Percentiles rank a stretch among this genome's conserved stretches.
These are phyloP conservation scores for Sitobion miscanthi DNA, from an alignment of 1,140 invertebrate genomes.

Conservation along the genomic window DNA sequence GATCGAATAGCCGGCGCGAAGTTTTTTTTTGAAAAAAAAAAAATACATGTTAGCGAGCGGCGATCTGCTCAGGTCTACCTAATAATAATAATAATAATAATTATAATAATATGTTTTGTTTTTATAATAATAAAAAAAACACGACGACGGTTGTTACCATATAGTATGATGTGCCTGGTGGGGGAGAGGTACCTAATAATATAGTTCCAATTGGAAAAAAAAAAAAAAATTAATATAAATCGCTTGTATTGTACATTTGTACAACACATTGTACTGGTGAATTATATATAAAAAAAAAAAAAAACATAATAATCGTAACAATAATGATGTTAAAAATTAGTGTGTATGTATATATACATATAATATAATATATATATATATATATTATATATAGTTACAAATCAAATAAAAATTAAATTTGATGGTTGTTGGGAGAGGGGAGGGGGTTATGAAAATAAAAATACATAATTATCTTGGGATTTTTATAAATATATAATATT, in stretches of 20 bases:
- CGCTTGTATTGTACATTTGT: background rate
- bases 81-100: background rate
- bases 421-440: background rate
- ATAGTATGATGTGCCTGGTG: background rate
- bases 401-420: background rate
- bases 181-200: background rate
- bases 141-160: slow-evolving; percentile 5
- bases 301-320: background rate
- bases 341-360: background rate
- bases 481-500: background rate
- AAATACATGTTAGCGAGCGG: slow-evolving; percentile 7
- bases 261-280: background rate
- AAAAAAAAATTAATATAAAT: slow-evolving; percentile 6
- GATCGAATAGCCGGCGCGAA: background rate
- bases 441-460: background rate
- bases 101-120: slow-evolving; percentile 8
- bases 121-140: slow-evolving; percentile 8
- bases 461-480: background rate
- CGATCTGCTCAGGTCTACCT: background rate
- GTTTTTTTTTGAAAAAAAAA: background rate
- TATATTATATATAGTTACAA: background rate
- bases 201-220: background rate
- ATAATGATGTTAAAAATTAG: background rate
- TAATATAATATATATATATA: background rate
- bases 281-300: background rate